Evolutionary conservation across 2,888 invertebrate genomes (phyloP), one percentile per base, ranked within the genome.

Genomic region (Drosophila algonquin): DNA sequence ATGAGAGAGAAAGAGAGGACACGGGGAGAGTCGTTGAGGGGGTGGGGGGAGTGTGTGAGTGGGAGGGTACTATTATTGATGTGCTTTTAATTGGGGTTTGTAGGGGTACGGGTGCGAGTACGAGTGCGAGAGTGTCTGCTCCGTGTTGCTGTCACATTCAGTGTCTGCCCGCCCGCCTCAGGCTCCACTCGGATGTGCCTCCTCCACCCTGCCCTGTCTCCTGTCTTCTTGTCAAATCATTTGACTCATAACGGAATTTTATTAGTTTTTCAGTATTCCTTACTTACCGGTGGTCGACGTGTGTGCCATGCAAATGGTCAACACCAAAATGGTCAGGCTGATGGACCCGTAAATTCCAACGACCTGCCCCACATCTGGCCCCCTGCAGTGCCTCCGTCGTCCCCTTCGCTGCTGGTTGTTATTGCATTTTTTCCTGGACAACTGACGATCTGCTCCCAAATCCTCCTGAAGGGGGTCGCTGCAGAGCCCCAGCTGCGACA

Each of bases 271-370:
- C 56, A 53, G 57, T 35, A 47, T 60, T 51, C 56, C 79, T 73
- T 82, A 88, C 90, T 89, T 81, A 89, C 90, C 90, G 77, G 90
- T 85, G 78, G 76, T 83, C 77, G 89, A 87, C 63, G 76, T 75
- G 60, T 80, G 80, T 53, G 85, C 80, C 75, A 90, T 73, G 72
- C 84, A 89, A 76, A 89, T 73, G 72, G 73, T 51, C 73, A 72
- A 40, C 44, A 59, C 75, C 77, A 89, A 64, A 78, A 89, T 75
- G 68, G 80, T 80, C 76, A 82, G 71, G 76, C 79, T 80, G 78
- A 77, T 79, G 70, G 75, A 73, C 76, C 77, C 75, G 72, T 63
- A 74, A 69, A 74, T 56, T 48, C 65, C 40, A 14, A 14, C 1
- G 35, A 12, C 12, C 10, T 35, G 10, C 4, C 35, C 35, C 35